Evolutionary conservation across 2,888 invertebrate species (phyloP), one percentile per base, ranked within the genome.

Genomic region (Tenthredo amoena): DNA sequence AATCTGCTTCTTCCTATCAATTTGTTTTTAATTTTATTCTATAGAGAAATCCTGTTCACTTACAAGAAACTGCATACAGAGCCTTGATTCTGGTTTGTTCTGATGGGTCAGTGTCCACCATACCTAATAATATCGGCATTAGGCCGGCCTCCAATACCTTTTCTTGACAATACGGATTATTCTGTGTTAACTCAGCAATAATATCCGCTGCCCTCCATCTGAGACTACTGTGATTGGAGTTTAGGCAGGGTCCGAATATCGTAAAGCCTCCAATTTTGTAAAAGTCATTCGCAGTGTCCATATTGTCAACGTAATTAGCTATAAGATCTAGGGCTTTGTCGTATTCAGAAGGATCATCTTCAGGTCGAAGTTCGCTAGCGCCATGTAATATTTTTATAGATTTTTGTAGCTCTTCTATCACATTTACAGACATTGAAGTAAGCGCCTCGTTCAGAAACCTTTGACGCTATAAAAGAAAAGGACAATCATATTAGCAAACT

Each of bases 241-340:
- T 94, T 43, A 97, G 94, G 90, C 97, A 96, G 0, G 96, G 94
- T 0, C 95, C 94, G 85, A 98, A 95, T n/a, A 97, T 94, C 0
- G 95, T 94, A 88, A 97, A 97, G 0, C 98, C 98, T 6, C 97
- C 97, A 90, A 98, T 95, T 94, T 97, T 98, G 91, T 96, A 96
- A 91, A 98, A 98, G 94, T 97, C 98, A 93, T 96, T 97, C 0
- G 98, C 97, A 86, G 96, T 94, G 93, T 98, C 98, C 68, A 98
- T 95, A 87, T 96, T 96, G 91, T 97, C 97, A 81, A 97, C 95
- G 90, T 95, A 95, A 82, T 97, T 96, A 26, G 95, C 91, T 26
- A 98, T 94, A 58, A 94, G 95, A 47, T 96, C 96, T n/a, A 98
- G 94, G 0, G 97, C 96, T n/a, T 93, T 90, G 77, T 95, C 94